Percentiles rank a stretch among this genome's conserved stretches.
These are phyloP conservation scores for Hermodice carunculata DNA, from an alignment of 2,888 invertebrate genomes.

Conservation along the genomic window DNA sequence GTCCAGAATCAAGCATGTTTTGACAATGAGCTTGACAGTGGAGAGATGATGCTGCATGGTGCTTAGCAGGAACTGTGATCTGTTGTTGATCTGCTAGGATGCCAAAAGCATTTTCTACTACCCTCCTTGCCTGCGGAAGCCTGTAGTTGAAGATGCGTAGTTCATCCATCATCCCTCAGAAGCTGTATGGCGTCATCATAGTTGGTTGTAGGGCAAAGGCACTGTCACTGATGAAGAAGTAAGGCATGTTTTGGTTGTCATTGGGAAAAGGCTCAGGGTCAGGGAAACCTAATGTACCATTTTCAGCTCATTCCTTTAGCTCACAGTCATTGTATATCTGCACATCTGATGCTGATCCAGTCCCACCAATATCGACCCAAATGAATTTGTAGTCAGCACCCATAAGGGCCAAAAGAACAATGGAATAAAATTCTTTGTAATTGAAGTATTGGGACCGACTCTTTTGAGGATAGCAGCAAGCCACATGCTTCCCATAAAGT, in stretches of 20 bases:
- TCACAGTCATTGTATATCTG: constrained; percentile 18
- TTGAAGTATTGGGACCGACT: no score
- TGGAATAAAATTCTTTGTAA: no score
- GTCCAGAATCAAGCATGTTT: no score
- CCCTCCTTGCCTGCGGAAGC: background rate
- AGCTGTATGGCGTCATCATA: constrained; percentile 17
- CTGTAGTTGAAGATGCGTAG: no score
- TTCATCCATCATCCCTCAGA: background rate
- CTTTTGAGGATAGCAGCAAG: no score
- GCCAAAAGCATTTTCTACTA: no score
- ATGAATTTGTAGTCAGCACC: constrained; percentile 2
- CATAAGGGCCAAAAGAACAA: no score
- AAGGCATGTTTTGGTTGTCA: constrained; percentile 8
- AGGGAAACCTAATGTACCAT: constrained; percentile 1
- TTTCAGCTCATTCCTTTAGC: constrained; percentile 9
- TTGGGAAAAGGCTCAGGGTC: background rate
- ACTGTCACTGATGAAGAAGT: constrained; percentile 13
- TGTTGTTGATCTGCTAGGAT: constrained; percentile 5
- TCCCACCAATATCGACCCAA: constrained; percentile 1
- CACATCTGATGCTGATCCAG: constrained; percentile 10
- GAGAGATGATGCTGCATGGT: constrained; percentile 29
- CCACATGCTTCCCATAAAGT: constrained; percentile 24
- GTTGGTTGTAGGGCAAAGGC: constrained; percentile 13
- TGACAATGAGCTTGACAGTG: no score
- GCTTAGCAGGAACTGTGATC: constrained; percentile 18